phyloP scores from a whole-genome alignment of 1,140 invertebrate genomes.

The Venustaconcha ellipsiformis region DNA sequence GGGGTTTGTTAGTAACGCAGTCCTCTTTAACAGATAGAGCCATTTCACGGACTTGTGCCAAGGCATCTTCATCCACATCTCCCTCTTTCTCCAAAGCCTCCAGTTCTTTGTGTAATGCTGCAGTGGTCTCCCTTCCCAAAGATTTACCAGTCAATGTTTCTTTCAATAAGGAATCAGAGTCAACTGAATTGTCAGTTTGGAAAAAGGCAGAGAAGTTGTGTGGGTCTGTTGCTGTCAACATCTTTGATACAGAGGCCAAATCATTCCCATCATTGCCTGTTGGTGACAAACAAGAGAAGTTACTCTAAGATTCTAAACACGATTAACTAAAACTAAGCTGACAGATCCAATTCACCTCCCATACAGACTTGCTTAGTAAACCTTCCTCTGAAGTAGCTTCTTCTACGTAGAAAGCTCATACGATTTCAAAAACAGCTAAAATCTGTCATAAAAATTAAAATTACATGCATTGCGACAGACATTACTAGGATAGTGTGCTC shows the following conservation, averaged over 20 bases:
- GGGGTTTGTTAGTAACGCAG: conserved; percentile 13
- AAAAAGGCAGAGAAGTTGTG: conserved; percentile 56
- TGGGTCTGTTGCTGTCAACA: conserved; percentile 56
- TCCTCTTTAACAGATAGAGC: conserved; percentile 30
- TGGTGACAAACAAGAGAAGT: too few relatives aligned
- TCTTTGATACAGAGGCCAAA: conserved; percentile 61
- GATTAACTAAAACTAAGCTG: too few relatives aligned
- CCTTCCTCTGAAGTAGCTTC: too few relatives aligned
- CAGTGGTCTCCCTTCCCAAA: conserved; percentile 14
- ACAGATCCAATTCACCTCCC: too few relatives aligned
- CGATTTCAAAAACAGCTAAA: too few relatives aligned
- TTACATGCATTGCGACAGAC: too few relatives aligned
- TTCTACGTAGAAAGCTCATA: too few relatives aligned
- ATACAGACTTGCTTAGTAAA: too few relatives aligned
- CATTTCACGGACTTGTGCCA: conserved; percentile 30
- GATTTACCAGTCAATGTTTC: conserved; percentile 26
- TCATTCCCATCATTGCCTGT: conserved; percentile 30
- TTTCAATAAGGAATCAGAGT: conserved; percentile 22
- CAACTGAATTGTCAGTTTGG: conserved; percentile 16
- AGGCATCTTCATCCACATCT: conserved; percentile 26
- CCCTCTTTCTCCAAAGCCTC: conserved; percentile 24
- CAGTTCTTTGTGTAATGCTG: conserved; percentile 10
- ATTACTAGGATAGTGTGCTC: too few relatives aligned
- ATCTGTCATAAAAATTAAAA: too few relatives aligned
- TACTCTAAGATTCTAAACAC: too few relatives aligned